Evolutionary conservation across 1,140 invertebrate species (phyloP), one percentile per base, ranked within the genome.

Genomic region (Diabrotica virgifera): DNA sequence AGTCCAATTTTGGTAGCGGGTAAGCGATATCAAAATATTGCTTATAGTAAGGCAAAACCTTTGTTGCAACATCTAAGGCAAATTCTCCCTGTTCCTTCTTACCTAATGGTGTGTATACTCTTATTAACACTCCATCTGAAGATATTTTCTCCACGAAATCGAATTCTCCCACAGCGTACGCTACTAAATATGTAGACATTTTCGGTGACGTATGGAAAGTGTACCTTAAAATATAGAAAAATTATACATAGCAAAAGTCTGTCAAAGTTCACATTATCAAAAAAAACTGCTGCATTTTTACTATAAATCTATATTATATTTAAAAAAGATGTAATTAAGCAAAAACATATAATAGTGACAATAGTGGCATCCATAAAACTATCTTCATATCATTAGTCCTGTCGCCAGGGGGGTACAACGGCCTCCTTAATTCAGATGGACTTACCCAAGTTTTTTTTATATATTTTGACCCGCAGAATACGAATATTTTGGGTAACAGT

Each of bases 101-200:
- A 3, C 93, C 93, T 6, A 91, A 85, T 6, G 94, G 94, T 6
- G 96, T 96, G 74, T 96, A 98, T 0, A 98, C 94, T 67, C 95
- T 82, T 0, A 98, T 89, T 14, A 90, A 70, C 11, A 96, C 89
- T 9, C 93, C 94, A 82, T 96, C 90, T 11, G 81, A 80, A 0
- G 90, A 90, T 68, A 79, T 88, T 64, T 85, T 87, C 79, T 98
- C 95, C 5, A 97, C 86, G 80, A 89, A 95, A 79, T 98, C 96
- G 80, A 93, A 98, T 79, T 98, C 94, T 36, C 96, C 96, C 6
- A 98, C 88, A 0, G 96, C 90, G 55, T 92, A 87, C 0, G 96
- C 96, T 50, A 98, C 89, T 58, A 98, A 81, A 77, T 98, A 98
- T 0, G 96, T 98, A 1, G 95, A 96, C 97, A 99, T 99, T 64